Conservation (phyloP, 1,140 invertebrate genomes). For the Diplogasteroides magnus region DNA sequence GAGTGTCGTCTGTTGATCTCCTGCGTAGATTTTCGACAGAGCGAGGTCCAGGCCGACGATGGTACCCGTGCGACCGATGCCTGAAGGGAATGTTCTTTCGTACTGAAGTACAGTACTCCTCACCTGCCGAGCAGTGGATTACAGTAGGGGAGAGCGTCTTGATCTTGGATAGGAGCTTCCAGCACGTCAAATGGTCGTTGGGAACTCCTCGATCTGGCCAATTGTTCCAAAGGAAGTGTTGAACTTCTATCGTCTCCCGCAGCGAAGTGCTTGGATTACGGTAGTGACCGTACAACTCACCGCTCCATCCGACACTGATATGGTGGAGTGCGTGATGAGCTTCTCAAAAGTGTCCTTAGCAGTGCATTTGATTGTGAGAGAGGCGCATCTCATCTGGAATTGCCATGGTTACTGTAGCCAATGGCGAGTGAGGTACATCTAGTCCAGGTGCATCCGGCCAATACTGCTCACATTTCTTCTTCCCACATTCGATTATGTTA, state of each 20-base stretch:
- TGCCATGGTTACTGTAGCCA: slow-evolving; percentile 23
- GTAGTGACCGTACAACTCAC: no score
- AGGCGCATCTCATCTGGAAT: slow-evolving; percentile 21
- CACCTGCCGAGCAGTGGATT: slow-evolving; percentile 38
- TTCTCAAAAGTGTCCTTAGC: slow-evolving; percentile 24
- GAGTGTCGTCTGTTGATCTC: no score
- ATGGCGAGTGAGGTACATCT: slow-evolving; percentile 14
- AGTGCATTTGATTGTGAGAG: slow-evolving; percentile 34
- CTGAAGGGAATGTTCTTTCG: slow-evolving; percentile 17
- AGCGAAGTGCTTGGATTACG: neutral
- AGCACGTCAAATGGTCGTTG: slow-evolving; percentile 25
- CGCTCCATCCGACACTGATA: slow-evolving; percentile 23
- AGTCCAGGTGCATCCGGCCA: slow-evolving; percentile 33
- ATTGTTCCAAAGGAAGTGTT: slow-evolving; percentile 39
- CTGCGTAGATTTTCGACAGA: slow-evolving; percentile 33
- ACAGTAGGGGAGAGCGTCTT: slow-evolving; percentile 40
- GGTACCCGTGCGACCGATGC: slow-evolving; percentile 41
- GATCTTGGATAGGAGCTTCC: slow-evolving; percentile 36
- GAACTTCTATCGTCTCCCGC: slow-evolving; percentile 22
- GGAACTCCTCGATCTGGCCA: slow-evolving; percentile 45
- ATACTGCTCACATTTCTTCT: slow-evolving; percentile 41
- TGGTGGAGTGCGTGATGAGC: slow-evolving; percentile 18
- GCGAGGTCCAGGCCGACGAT: slow-evolving; percentile 38
- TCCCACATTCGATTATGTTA: slow-evolving; percentile 30
- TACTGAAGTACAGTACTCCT: neutral